Percentiles rank a stretch among this genome's conserved stretches.
These are phyloP conservation scores for Stegodyphus dumicola DNA, from an alignment of 1,140 invertebrate species.

Conservation along the genomic window DNA sequence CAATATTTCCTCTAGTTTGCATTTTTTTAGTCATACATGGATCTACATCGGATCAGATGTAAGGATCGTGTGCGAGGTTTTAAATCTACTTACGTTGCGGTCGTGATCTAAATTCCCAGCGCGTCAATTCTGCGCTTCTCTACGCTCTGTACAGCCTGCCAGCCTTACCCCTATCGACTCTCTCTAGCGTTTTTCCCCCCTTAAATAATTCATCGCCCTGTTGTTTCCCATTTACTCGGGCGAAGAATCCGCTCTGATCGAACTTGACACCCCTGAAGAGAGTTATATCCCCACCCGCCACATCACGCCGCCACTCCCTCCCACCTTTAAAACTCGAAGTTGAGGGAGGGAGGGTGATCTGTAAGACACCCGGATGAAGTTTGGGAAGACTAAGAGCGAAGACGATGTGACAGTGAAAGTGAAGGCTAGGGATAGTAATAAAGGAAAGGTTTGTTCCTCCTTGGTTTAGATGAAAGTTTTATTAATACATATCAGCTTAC, in stretches of 20 bases:
- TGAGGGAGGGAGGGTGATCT: too few species aligned
- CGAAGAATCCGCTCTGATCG: constrained; percentile 9
- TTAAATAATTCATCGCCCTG: constrained; percentile 35
- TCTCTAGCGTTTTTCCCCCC: background rate
- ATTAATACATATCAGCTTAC: too few species aligned
- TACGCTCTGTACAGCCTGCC: background rate
- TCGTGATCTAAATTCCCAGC: constrained; percentile 22
- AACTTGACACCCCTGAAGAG: constrained; percentile 22
- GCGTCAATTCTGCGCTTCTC: constrained; percentile 22
- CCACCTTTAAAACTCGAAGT: too few species aligned
- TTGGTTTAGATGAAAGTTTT: too few species aligned
- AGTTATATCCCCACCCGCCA: constrained; percentile 13
- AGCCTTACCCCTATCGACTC: constrained; percentile 16
- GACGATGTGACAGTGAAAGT: background rate
- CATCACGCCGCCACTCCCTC: background rate
- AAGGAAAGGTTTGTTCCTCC: too few species aligned
- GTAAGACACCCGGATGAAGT: background rate
- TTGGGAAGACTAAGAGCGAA: background rate
- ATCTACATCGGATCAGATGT: too few species aligned
- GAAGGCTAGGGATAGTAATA: background rate
- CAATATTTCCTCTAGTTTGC: too few species aligned
- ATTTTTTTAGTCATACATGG: too few species aligned
- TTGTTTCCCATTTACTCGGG: constrained; percentile 7
- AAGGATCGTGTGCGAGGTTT: too few species aligned
- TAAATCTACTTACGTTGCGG: constrained; percentile 32